These are phyloP conservation scores for Syrphus vitripennis DNA, from an alignment of 2,888 invertebrate genomes.

Conservation along the genomic window DNA sequence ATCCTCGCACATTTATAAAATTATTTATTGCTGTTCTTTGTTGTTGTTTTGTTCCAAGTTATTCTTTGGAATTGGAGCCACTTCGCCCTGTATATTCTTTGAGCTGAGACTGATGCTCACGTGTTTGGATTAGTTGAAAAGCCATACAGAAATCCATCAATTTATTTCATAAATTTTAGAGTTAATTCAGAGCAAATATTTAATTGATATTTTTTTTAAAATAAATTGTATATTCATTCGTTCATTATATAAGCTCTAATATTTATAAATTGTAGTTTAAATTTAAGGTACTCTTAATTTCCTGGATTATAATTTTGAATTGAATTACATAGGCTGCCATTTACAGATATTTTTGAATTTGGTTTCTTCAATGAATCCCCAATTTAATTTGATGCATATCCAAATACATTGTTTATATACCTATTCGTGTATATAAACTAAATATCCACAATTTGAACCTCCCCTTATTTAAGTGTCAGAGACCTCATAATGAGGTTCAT, in stretches of 20 bases:
- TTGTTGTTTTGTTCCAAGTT: not conserved
- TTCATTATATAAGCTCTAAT: no score
- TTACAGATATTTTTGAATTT: no score
- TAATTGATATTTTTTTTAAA: no score
- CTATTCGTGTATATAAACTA: not conserved
- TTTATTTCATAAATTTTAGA: no score
- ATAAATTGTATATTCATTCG: no score
- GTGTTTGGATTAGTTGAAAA: slow-evolving; percentile 30
- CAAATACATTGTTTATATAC: not conserved
- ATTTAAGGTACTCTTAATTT: no score
- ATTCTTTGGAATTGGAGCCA: slow-evolving; percentile 29
- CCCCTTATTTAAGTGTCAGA: not conserved
- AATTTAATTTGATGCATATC: not conserved
- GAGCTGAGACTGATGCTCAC: not conserved
- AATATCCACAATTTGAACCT: not conserved
- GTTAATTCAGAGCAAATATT: no score
- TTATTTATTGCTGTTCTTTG: slow-evolving; percentile 22
- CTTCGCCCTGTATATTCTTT: slow-evolving; percentile 8
- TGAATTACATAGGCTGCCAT: no score
- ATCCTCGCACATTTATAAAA: slow-evolving; percentile 4
- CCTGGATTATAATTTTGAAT: no score
- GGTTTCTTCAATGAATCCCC: not conserved
- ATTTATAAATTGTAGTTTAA: no score
- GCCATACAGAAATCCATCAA: no score
- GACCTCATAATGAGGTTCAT: not conserved